These are phyloP conservation scores for Drosophila chauvacae DNA, from an alignment of 1,140 invertebrate species.

Conservation along the genomic window DNA sequence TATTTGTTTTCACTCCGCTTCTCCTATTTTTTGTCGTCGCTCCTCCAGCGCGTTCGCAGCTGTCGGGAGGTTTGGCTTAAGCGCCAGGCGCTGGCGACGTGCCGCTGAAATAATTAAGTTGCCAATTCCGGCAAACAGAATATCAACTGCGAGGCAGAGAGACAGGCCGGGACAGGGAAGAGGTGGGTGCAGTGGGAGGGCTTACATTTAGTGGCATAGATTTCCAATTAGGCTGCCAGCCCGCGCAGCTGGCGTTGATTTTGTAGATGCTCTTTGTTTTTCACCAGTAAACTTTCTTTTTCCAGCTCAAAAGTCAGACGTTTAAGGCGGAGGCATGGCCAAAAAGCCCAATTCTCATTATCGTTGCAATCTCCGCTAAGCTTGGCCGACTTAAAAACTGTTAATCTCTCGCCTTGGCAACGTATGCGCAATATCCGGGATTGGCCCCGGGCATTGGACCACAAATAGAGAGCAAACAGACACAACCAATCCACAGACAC, in stretches of 20 bases:
- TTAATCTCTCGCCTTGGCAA: conserved; percentile 20
- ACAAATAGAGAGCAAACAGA: conserved; percentile 45
- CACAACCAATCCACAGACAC: conserved; percentile 2
- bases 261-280: conserved; percentile 8
- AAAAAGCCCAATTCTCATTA: neutral
- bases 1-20: conserved; percentile 23
- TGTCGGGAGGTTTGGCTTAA: conserved; percentile 73
- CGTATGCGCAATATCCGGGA: conserved; percentile 35
- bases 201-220: conserved; percentile 67
- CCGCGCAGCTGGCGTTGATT: conserved; percentile 48
- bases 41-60: conserved; percentile 49
- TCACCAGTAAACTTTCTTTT: conserved; percentile 3
- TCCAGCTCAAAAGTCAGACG: conserved; percentile 3
- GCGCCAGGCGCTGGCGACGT: conserved; percentile 58
- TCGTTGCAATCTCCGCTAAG: conserved; percentile 3
- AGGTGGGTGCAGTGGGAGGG: neutral
- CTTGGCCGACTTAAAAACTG: conserved; percentile 17
- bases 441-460: conserved; percentile 26
- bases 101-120: conserved; percentile 80
- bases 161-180: neutral
- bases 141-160: conserved; percentile 20
- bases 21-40: conserved; percentile 29
- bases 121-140: conserved; percentile 45
- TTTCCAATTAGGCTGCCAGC: conserved; percentile 68
- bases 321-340: conserved; percentile 8